These are phyloP conservation scores for Pseudois nayaur DNA, from an alignment of 2,113 vertebrate species.

Conservation along the genomic window DNA sequence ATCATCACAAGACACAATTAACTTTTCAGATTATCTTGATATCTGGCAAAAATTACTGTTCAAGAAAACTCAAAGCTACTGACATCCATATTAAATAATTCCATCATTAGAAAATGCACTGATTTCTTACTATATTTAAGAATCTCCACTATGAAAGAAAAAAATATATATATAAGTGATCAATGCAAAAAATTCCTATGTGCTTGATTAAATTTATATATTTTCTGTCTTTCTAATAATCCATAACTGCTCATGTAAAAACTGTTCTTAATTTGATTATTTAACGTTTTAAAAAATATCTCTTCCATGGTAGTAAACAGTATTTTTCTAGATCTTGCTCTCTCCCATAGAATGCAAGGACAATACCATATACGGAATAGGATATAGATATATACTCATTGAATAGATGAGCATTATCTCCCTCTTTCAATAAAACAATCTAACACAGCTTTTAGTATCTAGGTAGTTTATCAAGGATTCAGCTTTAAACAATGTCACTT, in stretches of 20 bases:
- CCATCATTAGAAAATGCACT: constrained; percentile 24
- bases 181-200: background rate
- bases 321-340: background rate
- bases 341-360: background rate
- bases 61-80: constrained; percentile 36
- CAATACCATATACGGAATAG: background rate
- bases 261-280: background rate
- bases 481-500: background rate
- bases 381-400: background rate
- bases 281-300: background rate
- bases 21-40: constrained; percentile 50
- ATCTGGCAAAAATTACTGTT: constrained; percentile 20
- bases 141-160: background rate
- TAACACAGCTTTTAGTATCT: background rate
- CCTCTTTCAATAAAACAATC: background rate
- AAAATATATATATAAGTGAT: background rate
- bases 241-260: background rate
- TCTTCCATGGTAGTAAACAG: background rate
- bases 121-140: constrained; percentile 19
- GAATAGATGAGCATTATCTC: background rate
- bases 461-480: background rate
- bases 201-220: background rate
- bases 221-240: background rate
- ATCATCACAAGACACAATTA: constrained; percentile 21
- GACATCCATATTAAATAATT: constrained; percentile 36